Evolutionary conservation across 2,113 vertebrate genomes (phyloP).

Genomic region (Hippopotamus amphibius): DNA sequence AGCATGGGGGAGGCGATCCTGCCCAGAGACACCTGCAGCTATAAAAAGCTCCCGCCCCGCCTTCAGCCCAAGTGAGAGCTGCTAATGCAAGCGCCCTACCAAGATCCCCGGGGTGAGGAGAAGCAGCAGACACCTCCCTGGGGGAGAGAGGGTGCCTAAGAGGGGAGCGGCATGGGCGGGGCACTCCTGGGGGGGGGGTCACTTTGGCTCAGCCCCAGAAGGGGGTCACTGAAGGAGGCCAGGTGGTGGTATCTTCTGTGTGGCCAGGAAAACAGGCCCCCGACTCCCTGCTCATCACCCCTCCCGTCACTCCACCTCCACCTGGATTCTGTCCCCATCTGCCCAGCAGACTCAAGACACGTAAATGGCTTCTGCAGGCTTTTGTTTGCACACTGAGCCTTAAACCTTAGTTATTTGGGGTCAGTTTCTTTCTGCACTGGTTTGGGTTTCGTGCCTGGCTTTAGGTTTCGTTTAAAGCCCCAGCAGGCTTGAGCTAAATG

Average conservation of each 20-base stretch:
- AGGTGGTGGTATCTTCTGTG: not conserved
- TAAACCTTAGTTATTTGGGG: not conserved
- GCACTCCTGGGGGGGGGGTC: not conserved
- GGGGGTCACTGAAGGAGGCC: not conserved
- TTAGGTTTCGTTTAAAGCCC: constrained; percentile 53
- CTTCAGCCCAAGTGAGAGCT: constrained; percentile 46
- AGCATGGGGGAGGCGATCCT: not conserved
- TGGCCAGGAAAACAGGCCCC: not conserved
- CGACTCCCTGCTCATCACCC: not conserved
- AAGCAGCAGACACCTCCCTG: not conserved
- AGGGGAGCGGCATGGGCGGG: not conserved
- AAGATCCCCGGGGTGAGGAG: not conserved
- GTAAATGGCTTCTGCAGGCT: not conserved
- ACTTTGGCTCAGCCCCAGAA: not conserved
- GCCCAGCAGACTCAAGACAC: not conserved
- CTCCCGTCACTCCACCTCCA: not conserved
- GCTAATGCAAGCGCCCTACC: not conserved
- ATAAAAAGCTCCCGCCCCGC: constrained; percentile 65
- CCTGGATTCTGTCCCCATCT: not conserved
- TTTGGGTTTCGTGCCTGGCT: not conserved
- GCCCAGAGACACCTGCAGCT: constrained; percentile 60
- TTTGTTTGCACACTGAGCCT: not conserved
- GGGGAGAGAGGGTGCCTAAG: accelerated
- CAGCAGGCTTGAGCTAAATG: not conserved
- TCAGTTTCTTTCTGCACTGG: not conserved